These are phyloP conservation scores for Calliphora vicina DNA, from an alignment of 1,140 invertebrate genomes.

Conservation along the genomic window DNA sequence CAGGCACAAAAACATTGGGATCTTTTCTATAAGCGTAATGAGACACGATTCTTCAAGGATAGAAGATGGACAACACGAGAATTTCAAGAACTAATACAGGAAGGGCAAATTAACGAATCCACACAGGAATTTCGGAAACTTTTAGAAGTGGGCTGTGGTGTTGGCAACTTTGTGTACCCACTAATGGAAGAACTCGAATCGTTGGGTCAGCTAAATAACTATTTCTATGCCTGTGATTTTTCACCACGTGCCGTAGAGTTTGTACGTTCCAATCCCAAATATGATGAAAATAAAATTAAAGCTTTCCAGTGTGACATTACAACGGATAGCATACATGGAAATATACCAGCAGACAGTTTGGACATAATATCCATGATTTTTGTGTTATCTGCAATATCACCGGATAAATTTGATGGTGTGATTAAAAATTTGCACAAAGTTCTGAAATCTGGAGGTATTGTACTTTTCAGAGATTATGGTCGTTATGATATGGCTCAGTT, in stretches of 20 bases:
- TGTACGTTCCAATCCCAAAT: slow-evolving; percentile 73
- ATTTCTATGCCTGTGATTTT: slow-evolving; percentile 93
- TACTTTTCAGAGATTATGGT: slow-evolving; percentile 96
- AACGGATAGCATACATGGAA: slow-evolving; percentile 68
- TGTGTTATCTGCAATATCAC: slow-evolving; percentile 93
- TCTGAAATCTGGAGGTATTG: slow-evolving; percentile 80
- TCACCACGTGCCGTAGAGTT: slow-evolving; percentile 90
- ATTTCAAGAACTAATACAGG: slow-evolving; percentile 84
- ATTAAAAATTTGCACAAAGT: slow-evolving; percentile 75
- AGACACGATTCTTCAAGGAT: slow-evolving; percentile 93
- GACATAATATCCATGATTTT: slow-evolving; percentile 95
- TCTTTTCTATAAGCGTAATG: slow-evolving; percentile 95
- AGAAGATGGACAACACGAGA: slow-evolving; percentile 96
- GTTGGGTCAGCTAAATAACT: slow-evolving; percentile 65
- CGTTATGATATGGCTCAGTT: slow-evolving; percentile 98
- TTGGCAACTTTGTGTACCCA: slow-evolving; percentile 96
- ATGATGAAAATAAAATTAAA: slow-evolving; percentile 66
- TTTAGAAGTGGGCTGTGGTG: slow-evolving; percentile 93
- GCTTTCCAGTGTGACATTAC: slow-evolving; percentile 83
- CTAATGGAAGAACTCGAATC: slow-evolving; percentile 77
- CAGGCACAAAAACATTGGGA: slow-evolving; percentile 96
- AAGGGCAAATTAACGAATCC: slow-evolving; percentile 54
- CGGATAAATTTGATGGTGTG: slow-evolving; percentile 78
- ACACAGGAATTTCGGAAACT: slow-evolving; percentile 66
- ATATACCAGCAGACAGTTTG: slow-evolving; percentile 67